A percentile compares a stretch with the other conserved stretches of the same genome.
phyloP scores from a whole-genome alignment of 92 coral and sea anemone genomes.

The Porites divaricata region DNA sequence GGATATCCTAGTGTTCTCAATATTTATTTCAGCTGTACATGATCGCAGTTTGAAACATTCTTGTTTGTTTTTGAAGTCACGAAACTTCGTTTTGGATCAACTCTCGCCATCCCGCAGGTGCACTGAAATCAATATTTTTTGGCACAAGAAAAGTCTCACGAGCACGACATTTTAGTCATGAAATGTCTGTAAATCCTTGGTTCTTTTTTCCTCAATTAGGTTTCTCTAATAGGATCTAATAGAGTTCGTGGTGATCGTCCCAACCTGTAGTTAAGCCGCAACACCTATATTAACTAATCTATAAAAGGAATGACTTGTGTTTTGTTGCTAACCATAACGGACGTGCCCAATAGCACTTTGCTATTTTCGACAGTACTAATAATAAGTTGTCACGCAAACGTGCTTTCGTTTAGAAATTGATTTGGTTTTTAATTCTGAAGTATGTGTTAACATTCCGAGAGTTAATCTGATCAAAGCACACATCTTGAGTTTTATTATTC shows the following conservation, averaged over 20 bases:
- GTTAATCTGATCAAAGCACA: background rate
- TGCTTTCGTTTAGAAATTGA: slow-evolving; percentile 6
- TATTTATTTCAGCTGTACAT: background rate
- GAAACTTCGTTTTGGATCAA: background rate
- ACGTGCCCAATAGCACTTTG: background rate
- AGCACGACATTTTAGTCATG: background rate
- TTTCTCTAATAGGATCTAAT: background rate
- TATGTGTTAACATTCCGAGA: slow-evolving; percentile 4
- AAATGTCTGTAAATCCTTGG: background rate
- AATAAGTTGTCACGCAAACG: background rate
- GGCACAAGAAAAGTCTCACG: background rate
- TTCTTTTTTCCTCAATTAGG: background rate
- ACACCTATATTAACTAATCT: background rate
- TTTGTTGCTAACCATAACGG: slow-evolving; percentile 1
- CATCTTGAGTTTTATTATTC: background rate
- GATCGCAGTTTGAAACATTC: background rate
- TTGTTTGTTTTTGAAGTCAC: background rate
- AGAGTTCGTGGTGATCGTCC: background rate
- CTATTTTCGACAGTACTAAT: slow-evolving; percentile 4
- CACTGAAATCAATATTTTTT: background rate
- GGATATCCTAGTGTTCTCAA: background rate
- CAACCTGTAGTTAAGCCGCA: no score
- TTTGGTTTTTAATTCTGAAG: background rate
- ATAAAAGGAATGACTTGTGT: background rate
- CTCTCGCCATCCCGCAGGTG: background rate